Evolutionary conservation across 2,113 vertebrate genomes (phyloP).

Genomic region (Passer montanus): DNA sequence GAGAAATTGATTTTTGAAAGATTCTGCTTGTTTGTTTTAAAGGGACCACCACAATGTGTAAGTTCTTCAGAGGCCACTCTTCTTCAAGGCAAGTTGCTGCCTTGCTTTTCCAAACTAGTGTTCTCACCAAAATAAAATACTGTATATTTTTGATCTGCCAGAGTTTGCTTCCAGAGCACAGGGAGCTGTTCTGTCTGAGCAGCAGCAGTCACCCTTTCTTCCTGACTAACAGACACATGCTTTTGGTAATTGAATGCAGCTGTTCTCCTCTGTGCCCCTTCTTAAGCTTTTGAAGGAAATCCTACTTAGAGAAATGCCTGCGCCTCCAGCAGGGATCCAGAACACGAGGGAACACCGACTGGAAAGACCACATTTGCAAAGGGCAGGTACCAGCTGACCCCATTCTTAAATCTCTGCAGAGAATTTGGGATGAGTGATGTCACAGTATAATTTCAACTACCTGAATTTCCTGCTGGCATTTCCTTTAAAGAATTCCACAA

Average conservation of each 20-base stretch:
- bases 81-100: background rate
- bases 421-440: background rate
- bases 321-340: background rate
- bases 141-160: background rate
- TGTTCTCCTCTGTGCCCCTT: background rate
- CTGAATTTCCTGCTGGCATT: background rate
- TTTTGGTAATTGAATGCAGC: conserved; percentile 27
- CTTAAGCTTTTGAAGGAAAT: conserved; percentile 8
- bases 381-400: background rate
- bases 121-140: background rate
- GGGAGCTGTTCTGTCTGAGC: background rate
- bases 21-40: background rate
- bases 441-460: background rate
- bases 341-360: fast-evolving
- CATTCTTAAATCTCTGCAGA: background rate
- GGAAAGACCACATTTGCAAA: background rate
- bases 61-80: background rate
- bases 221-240: background rate
- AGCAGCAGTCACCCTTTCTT: conserved; percentile 8
- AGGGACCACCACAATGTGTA: background rate
- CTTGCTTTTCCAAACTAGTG: background rate
- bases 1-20: background rate
- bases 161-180: background rate
- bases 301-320: background rate
- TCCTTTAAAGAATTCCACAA: background rate